These are phyloP conservation scores for Bombylius discolor DNA, from an alignment of 2,888 invertebrate genomes.

Conservation along the genomic window DNA sequence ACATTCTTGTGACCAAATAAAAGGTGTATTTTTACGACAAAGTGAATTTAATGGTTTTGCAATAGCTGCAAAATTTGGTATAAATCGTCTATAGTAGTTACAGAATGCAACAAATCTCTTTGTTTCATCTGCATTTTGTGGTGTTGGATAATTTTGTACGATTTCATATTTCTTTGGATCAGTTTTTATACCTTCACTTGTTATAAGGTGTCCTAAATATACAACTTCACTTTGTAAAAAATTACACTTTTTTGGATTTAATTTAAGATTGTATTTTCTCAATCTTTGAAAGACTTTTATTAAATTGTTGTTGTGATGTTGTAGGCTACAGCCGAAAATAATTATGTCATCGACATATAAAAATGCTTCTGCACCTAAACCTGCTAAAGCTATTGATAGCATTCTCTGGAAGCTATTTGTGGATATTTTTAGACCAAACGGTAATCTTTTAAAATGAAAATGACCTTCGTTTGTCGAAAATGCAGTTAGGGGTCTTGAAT, in stretches of 20 bases:
- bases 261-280: conserved; percentile 9
- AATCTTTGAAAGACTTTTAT: conserved; percentile 6
- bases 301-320: conserved; percentile 13
- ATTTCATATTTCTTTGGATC: neutral
- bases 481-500: conserved; percentile 11
- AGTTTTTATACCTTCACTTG: conserved; percentile 14
- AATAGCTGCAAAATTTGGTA: conserved; percentile 17
- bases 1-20: conserved; percentile 6
- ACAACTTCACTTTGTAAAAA: conserved; percentile 13
- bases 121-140: conserved; percentile 13
- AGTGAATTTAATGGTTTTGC: conserved; percentile 13
- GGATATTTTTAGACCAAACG: conserved; percentile 14
- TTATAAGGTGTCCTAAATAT: conserved; percentile 12
- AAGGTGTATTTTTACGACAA: conserved; percentile 13
- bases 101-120: neutral
- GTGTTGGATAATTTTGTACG: conserved; percentile 15
- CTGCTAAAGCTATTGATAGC: conserved; percentile 12
- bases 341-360: conserved; percentile 17
- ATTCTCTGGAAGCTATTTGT: conserved; percentile 14
- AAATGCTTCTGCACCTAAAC: conserved; percentile 10
- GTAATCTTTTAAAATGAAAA: conserved; percentile 13
- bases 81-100: conserved; percentile 15
- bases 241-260: conserved; percentile 11
- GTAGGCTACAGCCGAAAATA: conserved; percentile 10
- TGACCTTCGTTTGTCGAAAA: conserved; percentile 12